phyloP scores from a whole-genome alignment of 2,113 vertebrate genomes.

The Dicentrarchus labrax region DNA sequence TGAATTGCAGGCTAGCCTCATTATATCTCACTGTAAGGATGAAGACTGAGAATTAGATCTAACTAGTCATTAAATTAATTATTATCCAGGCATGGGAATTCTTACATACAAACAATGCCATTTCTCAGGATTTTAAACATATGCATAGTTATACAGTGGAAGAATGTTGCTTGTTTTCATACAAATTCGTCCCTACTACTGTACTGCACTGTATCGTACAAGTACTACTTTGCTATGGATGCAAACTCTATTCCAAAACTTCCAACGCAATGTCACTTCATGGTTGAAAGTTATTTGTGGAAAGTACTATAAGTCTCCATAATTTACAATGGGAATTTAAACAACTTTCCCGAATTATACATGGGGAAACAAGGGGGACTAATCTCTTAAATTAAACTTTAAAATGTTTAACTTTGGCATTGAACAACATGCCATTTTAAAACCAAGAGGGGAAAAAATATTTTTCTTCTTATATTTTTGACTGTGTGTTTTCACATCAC shows the following conservation, averaged over 20 bases:
- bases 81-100: background rate
- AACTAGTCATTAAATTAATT: slow-evolving; percentile 10
- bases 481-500: background rate
- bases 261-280: background rate
- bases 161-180: background rate
- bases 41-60: background rate
- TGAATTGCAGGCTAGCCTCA: slow-evolving; percentile 10
- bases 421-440: slow-evolving; percentile 5
- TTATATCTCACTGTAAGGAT: slow-evolving; percentile 1
- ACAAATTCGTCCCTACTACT: background rate
- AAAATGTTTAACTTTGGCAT: slow-evolving; percentile 1
- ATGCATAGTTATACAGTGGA: background rate
- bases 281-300: background rate
- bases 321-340: background rate
- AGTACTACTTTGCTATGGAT: background rate
- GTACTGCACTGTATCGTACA: too few relatives aligned
- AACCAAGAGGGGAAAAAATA: background rate
- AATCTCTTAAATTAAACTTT: background rate
- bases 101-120: slow-evolving; percentile 1
- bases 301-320: background rate
- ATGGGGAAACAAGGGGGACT: background rate
- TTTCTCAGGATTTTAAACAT: background rate
- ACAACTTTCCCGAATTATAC: background rate
- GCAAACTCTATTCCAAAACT: background rate
- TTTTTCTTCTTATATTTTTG: background rate